Percentiles rank a stretch among this genome's conserved stretches.
Evolutionary conservation across 1,140 invertebrate genomes (phyloP).

Genomic region (Leptopilina boulardi): DNA sequence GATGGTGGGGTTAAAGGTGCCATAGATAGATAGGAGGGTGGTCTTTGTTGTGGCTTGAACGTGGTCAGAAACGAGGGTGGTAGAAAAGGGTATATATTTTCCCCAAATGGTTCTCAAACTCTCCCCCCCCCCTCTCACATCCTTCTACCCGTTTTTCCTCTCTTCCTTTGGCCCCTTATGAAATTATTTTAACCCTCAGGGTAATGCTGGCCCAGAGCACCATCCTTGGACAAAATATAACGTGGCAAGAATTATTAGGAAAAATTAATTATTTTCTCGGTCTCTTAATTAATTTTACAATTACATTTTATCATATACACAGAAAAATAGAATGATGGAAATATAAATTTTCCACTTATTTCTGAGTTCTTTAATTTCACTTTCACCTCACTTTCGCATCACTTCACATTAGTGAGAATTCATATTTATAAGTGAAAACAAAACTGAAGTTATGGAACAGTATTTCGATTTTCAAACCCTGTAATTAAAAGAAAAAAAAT

Average conservation of each 20-base stretch:
- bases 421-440: too few species aligned
- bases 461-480: too few species aligned
- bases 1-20: constrained; percentile 18
- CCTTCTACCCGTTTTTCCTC: neutral
- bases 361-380: too few species aligned
- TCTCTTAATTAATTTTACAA: constrained; percentile 71
- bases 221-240: neutral
- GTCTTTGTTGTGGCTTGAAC: constrained; percentile 23
- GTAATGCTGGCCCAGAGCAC: constrained; percentile 32
- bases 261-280: constrained; percentile 70
- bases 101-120: constrained; percentile 67
- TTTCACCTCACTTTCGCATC: too few species aligned
- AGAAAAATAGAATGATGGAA: too few species aligned
- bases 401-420: too few species aligned
- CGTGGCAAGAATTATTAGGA: constrained; percentile 67
- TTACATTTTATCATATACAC: too few species aligned
- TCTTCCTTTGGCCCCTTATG: constrained; percentile 55
- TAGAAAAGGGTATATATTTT: constrained; percentile 59
- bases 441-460: too few species aligned
- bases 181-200: constrained; percentile 66
- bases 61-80: constrained; percentile 11
- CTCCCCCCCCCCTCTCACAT: too few species aligned
- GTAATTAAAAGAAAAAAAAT: too few species aligned
- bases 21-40: constrained; percentile 33
- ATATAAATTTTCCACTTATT: too few species aligned